Evolutionary conservation across 2,113 vertebrate genomes (phyloP).

Genomic region (Oryctolagus cuniculus): mOryCun1.1 NC_091432.1:162159001-162159500

Average conservation of each 20-base stretch:
- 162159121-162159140: no score
- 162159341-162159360: not conserved
- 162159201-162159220: not conserved
- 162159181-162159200: not conserved
- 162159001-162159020: no score
- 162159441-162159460: not conserved
- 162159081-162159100: no score
- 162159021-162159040: no score
- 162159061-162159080: no score
- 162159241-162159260: not conserved
- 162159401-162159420: not conserved
- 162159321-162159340: not conserved
- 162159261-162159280: not conserved
- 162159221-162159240: not conserved
- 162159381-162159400: not conserved
- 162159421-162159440: not conserved
- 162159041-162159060: no score
- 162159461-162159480: not conserved
- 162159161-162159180: no score
- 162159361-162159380: not conserved
- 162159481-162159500: not conserved
- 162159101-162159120: no score
- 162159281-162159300: slow-evolving; percentile 4
- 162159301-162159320: not conserved
- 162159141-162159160: no score